Evolutionary conservation across 1,140 invertebrate species (phyloP).

Genomic region (Drosophila willistoni): DNA sequence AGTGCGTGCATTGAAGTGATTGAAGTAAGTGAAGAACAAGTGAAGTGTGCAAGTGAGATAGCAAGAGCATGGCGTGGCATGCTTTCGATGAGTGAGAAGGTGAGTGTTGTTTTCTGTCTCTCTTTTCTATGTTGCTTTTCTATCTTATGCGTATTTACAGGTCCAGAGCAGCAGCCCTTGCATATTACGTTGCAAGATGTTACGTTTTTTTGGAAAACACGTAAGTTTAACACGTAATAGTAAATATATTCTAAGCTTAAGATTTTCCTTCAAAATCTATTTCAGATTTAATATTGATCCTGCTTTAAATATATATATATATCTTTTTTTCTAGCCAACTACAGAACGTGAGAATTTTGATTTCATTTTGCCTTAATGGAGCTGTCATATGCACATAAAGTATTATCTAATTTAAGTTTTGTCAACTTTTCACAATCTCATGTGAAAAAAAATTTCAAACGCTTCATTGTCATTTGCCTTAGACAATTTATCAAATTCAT

Average conservation of each 20-base stretch:
- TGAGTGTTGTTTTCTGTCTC: not conserved
- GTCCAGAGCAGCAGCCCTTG: not conserved
- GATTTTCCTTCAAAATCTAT: no score
- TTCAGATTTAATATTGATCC: no score
- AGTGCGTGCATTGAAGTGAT: slow-evolving; percentile 2
- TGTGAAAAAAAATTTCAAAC: not conserved
- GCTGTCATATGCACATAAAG: not conserved
- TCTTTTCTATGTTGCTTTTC: not conserved
- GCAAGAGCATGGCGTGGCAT: not conserved
- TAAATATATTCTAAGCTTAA: no score
- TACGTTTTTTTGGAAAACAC: not conserved
- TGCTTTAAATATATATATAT: no score
- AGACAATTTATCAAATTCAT: slow-evolving; percentile 63
- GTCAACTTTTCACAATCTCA: not conserved
- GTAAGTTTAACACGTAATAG: not conserved
- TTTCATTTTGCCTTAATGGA: not conserved
- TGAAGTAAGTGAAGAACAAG: not conserved
- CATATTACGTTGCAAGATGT: not conserved
- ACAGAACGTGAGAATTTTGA: not conserved
- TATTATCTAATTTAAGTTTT: not conserved
- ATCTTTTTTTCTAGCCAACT: no score
- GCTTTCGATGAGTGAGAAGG: not conserved
- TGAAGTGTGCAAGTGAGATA: not conserved
- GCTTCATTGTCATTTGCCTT: not conserved
- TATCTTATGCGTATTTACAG: not conserved